Base-by-base conservation (phyloP, 2,113 vertebrate genomes). In the Tenebrosternarchus preto region DNA sequence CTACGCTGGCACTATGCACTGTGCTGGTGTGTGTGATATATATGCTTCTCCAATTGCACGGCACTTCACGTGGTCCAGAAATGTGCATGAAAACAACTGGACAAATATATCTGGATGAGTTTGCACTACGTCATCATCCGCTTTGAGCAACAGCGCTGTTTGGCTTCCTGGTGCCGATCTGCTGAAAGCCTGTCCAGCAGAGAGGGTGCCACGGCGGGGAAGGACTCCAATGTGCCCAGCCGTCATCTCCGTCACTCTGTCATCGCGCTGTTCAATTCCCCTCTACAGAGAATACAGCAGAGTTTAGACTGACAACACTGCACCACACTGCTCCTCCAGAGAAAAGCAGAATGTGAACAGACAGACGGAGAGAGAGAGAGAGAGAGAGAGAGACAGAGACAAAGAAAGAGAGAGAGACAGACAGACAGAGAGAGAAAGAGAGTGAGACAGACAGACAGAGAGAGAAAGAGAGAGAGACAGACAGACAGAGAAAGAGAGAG, bases 21-120 rank as follows among this genome's bases (percentile, higher is more conserved):
- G 70, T 25, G 63, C 59, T 19, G 50, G 7, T 67, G 20, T 67
- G 63, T 50, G 53, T 46, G 17, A 12, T 50, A 3, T 50, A 15
- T 50, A 15, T 50, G 43, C 1, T 15, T 50, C 43, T 50, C 43
- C 12, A 50, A 50, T 50, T 50, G 43, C 43, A 50, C 43, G 43
- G 12, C 5, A 50, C 43, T 70, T 64, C 57, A 46, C 29, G 64
- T 71, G 55, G 24, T n/a, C 56, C 66, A 70, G 56, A 61, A 11
- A 31, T 29, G 7, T 27, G 15, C 0, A 61, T 3, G n/a, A 19
- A 4, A 3, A 12, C 15, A 15, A 27, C 11, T 11, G 15, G 4
- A 63, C 29, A 17, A 63, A 63, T 12, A 15, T 63, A 12, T 63
- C 4, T 11, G 6, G 17, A 27, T 63, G 29, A 12, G 12, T 15